Conservation (phyloP, 2,888 invertebrate species). For the Thera obeliscata region DNA sequence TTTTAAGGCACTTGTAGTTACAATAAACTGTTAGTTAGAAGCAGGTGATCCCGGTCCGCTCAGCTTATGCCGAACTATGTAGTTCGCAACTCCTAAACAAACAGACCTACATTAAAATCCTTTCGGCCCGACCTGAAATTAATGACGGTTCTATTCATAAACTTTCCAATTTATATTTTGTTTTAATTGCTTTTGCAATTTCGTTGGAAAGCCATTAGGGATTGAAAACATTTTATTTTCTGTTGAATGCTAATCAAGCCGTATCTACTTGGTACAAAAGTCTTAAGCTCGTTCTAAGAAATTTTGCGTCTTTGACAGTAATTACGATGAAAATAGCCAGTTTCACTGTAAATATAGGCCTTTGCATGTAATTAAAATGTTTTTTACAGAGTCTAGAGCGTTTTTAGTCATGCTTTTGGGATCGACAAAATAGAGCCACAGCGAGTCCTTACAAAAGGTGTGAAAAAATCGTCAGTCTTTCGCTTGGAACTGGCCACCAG, state of each 20-base stretch:
- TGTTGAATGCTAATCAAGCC: slow-evolving; percentile 27
- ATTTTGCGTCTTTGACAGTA: background rate
- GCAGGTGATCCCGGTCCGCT: slow-evolving; percentile 57
- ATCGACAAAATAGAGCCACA: too few species aligned
- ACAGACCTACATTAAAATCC: slow-evolving; percentile 57
- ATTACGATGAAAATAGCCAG: background rate
- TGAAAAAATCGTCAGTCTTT: too few species aligned
- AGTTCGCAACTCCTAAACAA: slow-evolving; percentile 57
- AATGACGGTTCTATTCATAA: slow-evolving; percentile 58
- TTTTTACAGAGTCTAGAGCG: background rate
- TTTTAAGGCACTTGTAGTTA: background rate
- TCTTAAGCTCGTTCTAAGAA: background rate
- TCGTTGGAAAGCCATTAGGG: slow-evolving; percentile 36
- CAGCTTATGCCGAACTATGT: slow-evolving; percentile 45
- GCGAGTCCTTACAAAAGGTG: too few species aligned
- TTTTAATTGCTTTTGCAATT: slow-evolving; percentile 53
- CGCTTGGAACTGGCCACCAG: too few species aligned
- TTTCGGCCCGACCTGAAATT: slow-evolving; percentile 56
- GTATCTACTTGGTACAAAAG: background rate
- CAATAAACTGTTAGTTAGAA: slow-evolving; percentile 21
- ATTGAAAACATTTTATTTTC: slow-evolving; percentile 33
- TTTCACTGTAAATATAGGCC: background rate
- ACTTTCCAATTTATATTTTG: slow-evolving; percentile 58
- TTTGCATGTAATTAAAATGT: too few species aligned
- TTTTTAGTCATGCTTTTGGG: background rate